Percentiles rank a stretch among this genome's conserved stretches.
Evolutionary conservation across 2,797 vertebrate species (phyloP).

Genomic region (Danionella dracula): DNA sequence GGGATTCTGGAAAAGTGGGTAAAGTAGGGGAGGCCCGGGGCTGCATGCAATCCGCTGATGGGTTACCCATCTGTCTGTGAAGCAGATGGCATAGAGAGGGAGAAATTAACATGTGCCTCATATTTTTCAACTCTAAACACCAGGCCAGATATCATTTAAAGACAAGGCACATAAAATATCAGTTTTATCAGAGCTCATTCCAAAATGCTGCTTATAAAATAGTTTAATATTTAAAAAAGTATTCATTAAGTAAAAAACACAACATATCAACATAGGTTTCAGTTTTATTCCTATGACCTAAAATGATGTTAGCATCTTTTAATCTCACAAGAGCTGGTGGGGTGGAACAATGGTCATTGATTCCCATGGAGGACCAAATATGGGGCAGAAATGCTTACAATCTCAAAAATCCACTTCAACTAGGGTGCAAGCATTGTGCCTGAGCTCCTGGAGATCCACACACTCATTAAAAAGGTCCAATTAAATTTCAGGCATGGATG

Average conservation of each 20-base stretch:
- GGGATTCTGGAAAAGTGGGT: constrained; percentile 5
- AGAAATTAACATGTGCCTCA: constrained; percentile 26
- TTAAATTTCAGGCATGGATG: constrained; percentile 52
- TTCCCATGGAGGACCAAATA: constrained; percentile 30
- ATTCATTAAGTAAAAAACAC: too few relatives aligned
- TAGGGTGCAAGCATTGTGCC: constrained; percentile 1
- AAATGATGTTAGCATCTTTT: too few relatives aligned
- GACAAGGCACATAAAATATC: not conserved
- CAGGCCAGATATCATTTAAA: not conserved
- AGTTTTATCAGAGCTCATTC: not conserved
- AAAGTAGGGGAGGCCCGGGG: not conserved
- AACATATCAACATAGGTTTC: too few relatives aligned
- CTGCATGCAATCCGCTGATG: constrained; percentile 1
- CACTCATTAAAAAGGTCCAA: constrained; percentile 62
- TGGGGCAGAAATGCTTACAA: constrained; percentile 35
- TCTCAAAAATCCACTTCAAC: constrained; percentile 36
- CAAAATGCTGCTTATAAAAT: not conserved
- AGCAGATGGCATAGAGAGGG: constrained; percentile 15
- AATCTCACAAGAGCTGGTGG: not conserved
- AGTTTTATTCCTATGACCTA: too few relatives aligned
- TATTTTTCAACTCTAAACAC: not conserved
- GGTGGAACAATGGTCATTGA: constrained; percentile 53
- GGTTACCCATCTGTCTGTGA: constrained; percentile 25
- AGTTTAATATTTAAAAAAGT: not conserved
- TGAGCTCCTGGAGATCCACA: constrained; percentile 34